Percentiles rank a stretch among this genome's conserved stretches.
These are phyloP conservation scores for Dascillus cervinus DNA, from an alignment of 2,888 invertebrate genomes.

Conservation along the genomic window DNA sequence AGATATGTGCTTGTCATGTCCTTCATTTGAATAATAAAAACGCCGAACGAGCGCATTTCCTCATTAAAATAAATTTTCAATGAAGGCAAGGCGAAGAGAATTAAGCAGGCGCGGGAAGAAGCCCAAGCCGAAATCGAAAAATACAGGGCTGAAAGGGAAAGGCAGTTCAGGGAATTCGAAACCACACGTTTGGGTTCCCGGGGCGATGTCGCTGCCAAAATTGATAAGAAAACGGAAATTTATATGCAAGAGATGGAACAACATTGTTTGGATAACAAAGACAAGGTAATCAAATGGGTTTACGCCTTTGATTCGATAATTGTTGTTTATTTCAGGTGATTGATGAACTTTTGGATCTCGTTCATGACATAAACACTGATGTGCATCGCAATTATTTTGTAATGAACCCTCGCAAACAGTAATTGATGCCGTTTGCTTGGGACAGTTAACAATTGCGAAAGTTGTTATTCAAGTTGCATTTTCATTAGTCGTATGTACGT, in stretches of 20 bases:
- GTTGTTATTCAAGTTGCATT: too few species aligned
- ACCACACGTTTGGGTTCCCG: conserved; percentile 37
- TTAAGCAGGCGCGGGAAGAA: conserved; percentile 40
- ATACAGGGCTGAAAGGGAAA: conserved; percentile 36
- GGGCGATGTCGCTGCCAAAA: conserved; percentile 37
- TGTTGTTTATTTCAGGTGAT: conserved; percentile 30
- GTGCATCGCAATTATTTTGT: conserved; percentile 35
- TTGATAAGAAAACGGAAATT: conserved; percentile 36
- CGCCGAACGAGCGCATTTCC: too few species aligned
- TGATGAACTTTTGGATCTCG: conserved; percentile 31
- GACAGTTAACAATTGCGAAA: too few species aligned
- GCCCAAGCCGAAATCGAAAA: conserved; percentile 39
- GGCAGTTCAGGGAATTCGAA: conserved; percentile 38
- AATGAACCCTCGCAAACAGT: conserved; percentile 19
- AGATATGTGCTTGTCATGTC: too few species aligned
- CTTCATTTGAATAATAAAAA: too few species aligned
- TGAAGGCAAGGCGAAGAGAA: conserved; percentile 36
- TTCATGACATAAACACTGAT: conserved; percentile 31
- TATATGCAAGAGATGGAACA: conserved; percentile 29
- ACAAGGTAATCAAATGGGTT: conserved; percentile 24
- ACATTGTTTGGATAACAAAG: conserved; percentile 33
- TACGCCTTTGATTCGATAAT: neutral
- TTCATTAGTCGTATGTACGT: too few species aligned
- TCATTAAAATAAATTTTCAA: conserved; percentile 1
- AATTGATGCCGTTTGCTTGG: neutral